phyloP scores from a whole-genome alignment of 2,113 vertebrate species.

The Myiopsitta monachus region DNA sequence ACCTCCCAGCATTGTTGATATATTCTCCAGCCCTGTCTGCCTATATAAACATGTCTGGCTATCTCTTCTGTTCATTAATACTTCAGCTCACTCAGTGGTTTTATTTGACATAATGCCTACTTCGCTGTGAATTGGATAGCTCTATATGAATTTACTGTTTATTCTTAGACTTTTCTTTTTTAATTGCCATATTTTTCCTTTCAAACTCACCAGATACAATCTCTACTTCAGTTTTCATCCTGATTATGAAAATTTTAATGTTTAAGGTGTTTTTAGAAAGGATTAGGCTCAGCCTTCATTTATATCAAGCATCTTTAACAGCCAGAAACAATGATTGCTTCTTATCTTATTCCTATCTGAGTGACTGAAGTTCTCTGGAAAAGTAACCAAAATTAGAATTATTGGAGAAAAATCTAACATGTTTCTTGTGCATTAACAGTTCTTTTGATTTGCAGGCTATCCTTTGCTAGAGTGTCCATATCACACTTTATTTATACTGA shows the following conservation, averaged over 20 bases:
- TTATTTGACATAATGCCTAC: slow-evolving; percentile 50
- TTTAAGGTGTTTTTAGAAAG: not conserved
- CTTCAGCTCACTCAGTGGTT: slow-evolving; percentile 47
- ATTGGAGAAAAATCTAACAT: slow-evolving; percentile 29
- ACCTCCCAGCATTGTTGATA: slow-evolving; percentile 60
- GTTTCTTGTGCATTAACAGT: not conserved
- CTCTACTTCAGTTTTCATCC: not conserved
- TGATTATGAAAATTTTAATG: slow-evolving; percentile 11
- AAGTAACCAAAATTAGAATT: slow-evolving; percentile 53
- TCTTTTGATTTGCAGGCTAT: slow-evolving; percentile 46
- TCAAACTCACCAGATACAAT: not conserved
- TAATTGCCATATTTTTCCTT: not conserved
- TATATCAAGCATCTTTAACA: slow-evolving; percentile 2
- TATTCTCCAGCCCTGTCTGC: slow-evolving; percentile 64
- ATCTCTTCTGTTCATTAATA: slow-evolving; percentile 69
- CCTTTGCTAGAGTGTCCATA: slow-evolving; percentile 36
- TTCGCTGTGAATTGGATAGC: not conserved
- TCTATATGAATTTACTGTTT: slow-evolving; percentile 21
- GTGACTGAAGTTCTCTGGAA: slow-evolving; percentile 4
- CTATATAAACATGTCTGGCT: slow-evolving; percentile 73
- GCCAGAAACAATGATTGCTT: not conserved
- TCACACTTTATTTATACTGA: slow-evolving; percentile 60
- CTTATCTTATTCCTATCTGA: slow-evolving; percentile 22
- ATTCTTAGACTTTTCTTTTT: slow-evolving; percentile 22
- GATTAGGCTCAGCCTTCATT: not conserved